These are phyloP conservation scores for Myiopsitta monachus DNA, from an alignment of 2,113 vertebrate genomes.

Conservation along the genomic window DNA sequence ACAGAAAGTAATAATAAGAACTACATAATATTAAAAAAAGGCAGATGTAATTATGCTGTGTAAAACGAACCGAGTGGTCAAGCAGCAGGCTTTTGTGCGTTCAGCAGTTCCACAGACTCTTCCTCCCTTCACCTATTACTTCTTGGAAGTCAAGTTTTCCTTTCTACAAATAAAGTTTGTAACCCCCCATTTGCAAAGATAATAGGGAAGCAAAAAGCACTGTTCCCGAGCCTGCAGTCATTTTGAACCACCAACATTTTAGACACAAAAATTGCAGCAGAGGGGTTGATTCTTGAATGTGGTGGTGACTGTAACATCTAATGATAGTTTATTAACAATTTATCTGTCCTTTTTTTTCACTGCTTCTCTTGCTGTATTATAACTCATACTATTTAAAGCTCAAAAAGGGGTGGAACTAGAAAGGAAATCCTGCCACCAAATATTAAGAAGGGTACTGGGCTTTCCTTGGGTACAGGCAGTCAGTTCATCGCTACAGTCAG, in stretches of 20 bases:
- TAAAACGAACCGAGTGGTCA: neutral
- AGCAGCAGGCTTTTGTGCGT: neutral
- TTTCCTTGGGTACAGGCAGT: neutral
- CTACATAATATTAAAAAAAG: slow-evolving; percentile 9
- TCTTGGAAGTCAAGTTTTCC: neutral
- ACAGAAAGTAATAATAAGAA: slow-evolving; percentile 10
- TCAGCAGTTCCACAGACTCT: neutral
- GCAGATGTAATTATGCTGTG: slow-evolving; percentile 34
- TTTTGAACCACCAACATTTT: neutral
- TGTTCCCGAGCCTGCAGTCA: neutral
- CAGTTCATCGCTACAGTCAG: neutral
- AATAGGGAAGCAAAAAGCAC: neutral
- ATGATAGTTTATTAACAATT: neutral
- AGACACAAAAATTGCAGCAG: neutral
- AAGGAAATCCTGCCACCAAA: slow-evolving; percentile 36
- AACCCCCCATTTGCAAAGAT: neutral
- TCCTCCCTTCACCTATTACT: neutral
- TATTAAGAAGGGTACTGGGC: neutral
- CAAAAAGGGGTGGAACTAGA: slow-evolving; percentile 3
- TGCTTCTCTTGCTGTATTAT: neutral
- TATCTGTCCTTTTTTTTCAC: neutral
- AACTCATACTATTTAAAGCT: neutral
- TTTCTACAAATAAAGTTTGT: neutral
- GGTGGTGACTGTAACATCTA: neutral
- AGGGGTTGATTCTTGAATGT: neutral